Conservation (phyloP, 2,113 vertebrate genomes). For the Ellobius talpinus region DNA sequence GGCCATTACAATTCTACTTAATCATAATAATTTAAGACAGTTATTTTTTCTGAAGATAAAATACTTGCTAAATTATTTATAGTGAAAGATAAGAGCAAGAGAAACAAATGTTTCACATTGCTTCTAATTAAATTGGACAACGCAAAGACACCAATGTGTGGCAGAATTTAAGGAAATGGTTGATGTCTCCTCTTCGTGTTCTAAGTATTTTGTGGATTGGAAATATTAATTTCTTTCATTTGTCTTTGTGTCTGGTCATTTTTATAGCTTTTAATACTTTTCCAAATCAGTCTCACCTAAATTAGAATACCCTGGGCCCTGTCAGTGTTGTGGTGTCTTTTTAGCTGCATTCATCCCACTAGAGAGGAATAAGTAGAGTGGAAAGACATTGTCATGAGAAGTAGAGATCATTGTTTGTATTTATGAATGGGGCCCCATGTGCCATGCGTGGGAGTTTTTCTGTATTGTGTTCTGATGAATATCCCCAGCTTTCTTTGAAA, state of each 20-base stretch:
- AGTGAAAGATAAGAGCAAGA: conserved; percentile 30
- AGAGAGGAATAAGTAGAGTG: neutral
- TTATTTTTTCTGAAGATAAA: conserved; percentile 59
- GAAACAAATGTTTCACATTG: conserved; percentile 42
- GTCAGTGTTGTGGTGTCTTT: too few species aligned
- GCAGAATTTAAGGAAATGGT: neutral
- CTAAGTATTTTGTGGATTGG: conserved; percentile 65
- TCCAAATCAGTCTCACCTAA: neutral
- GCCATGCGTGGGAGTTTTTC: neutral
- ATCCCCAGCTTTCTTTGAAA: neutral
- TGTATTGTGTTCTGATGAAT: neutral
- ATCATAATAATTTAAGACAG: conserved; percentile 50
- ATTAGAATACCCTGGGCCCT: neutral
- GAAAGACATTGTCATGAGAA: neutral
- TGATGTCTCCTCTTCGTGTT: conserved; percentile 62
- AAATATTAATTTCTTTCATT: conserved; percentile 56
- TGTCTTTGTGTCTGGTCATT: neutral
- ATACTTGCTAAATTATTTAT: conserved; percentile 59
- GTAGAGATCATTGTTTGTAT: neutral
- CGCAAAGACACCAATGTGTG: conserved; percentile 46
- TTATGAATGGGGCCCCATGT: neutral
- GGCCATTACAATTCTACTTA: conserved; percentile 54
- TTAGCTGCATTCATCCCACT: neutral
- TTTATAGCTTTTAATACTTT: neutral
- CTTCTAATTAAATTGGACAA: conserved; percentile 57